Evolutionary conservation across 2,113 vertebrate species (phyloP).

Genomic region (Nothobranchius furzeri): DNA sequence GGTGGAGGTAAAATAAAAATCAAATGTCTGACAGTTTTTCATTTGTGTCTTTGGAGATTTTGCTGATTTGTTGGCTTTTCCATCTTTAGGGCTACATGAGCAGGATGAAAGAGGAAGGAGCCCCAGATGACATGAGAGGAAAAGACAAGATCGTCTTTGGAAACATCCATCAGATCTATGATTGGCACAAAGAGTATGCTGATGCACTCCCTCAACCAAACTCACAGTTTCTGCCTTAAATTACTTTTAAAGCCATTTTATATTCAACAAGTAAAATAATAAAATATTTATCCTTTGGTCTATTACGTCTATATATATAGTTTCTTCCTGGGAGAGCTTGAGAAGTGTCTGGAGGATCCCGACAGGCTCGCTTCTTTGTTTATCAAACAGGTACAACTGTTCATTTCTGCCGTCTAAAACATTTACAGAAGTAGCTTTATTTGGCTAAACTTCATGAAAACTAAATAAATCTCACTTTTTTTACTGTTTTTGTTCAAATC

Average conservation of each 20-base stretch:
- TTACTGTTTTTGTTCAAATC: constrained; percentile 1
- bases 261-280: background rate
- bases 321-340: constrained; percentile 96
- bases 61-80: background rate
- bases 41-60: background rate
- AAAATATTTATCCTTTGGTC: too few species aligned
- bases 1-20: constrained; percentile 84
- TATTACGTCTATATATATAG: constrained; percentile 62
- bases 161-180: constrained; percentile 99
- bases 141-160: constrained; percentile 99
- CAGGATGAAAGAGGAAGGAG: constrained; percentile 97
- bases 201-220: background rate
- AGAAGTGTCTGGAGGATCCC: constrained; percentile 98
- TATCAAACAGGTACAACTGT: constrained; percentile 88
- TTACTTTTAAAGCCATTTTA: background rate
- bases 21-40: background rate
- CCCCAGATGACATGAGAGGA: constrained; percentile 98
- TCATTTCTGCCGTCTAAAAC: background rate
- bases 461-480: background rate
- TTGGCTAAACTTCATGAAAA: background rate
- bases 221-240: background rate
- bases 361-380: constrained; percentile 93
- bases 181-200: constrained; percentile 98
- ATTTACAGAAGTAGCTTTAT: too few species aligned
- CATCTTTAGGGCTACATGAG: constrained; percentile 91